A percentile compares a stretch with the other conserved stretches of the same genome.
phyloP scores from a whole-genome alignment of 2,797 vertebrate genomes.

The Masticophis lateralis region DNA sequence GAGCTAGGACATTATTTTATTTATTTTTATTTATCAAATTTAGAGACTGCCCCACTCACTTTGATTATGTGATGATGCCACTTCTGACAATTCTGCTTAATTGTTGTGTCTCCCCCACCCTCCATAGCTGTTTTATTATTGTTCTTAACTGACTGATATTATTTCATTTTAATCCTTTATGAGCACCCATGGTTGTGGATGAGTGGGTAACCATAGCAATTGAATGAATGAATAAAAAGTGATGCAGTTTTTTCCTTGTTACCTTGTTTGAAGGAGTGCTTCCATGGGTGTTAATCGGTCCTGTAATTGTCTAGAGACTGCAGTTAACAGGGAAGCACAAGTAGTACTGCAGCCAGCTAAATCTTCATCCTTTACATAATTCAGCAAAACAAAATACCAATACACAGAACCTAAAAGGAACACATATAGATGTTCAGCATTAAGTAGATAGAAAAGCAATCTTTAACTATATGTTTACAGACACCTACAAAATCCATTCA shows the following conservation, averaged over 20 bases:
- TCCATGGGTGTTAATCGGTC: conserved; percentile 95
- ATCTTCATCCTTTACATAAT: conserved; percentile 98
- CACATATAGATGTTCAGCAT: neutral
- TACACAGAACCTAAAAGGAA: conserved; percentile 86
- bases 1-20: neutral
- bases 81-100: neutral
- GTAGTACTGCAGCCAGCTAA: conserved; percentile 91
- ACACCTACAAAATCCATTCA: neutral
- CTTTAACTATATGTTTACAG: neutral
- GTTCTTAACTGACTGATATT: neutral
- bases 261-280: conserved; percentile 96
- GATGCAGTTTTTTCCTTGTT: conserved; percentile 18
- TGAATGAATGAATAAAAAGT: neutral
- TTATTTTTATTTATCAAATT: neutral
- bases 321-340: conserved; percentile 91
- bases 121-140: neutral
- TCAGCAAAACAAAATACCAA: conserved; percentile 98
- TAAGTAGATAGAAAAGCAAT: neutral
- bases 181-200: neutral
- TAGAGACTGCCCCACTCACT: neutral
- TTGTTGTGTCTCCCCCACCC: neutral
- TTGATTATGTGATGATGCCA: neutral
- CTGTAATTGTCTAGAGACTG: conserved; percentile 92
- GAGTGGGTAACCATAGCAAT: neutral
- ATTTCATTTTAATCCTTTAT: neutral